Base-by-base conservation (phyloP, 2,888 invertebrate species). In the Bombylius discolor region DNA sequence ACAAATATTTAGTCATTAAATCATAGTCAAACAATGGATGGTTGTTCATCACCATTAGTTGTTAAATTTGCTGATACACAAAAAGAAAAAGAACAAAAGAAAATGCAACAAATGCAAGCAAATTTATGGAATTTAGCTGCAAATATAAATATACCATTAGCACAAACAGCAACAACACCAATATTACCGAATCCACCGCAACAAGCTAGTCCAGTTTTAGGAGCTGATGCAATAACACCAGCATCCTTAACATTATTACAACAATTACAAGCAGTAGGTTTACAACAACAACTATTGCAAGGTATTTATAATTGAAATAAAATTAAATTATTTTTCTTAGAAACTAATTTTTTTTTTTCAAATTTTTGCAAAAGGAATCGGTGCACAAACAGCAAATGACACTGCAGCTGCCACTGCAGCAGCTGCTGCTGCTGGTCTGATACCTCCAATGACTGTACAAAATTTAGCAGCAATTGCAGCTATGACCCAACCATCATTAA, bases 1-100 rank as follows among this genome's bases (percentile, higher is more conserved):
- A 12, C 5, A n/a, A 52, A 48, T 12, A 34, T 49, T n/a, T 47
- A 82, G 81, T 78, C 85, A 61, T 76, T 98, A 78, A 97, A 98
- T 79, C 98, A 99, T 77, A 96, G 95, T 72, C 92, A 93, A 77
- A 99, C 96, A 67, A 97, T 98, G 97, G 98, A 99, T 79, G 98
- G 98, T 52, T 99, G 98, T 76, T 93, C 94, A 63, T 95, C 96
- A 64, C 97, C 99, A 47, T 77, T 99, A 67, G 98, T 99, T 57
- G 98, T 98, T 47, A 99, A 99, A 77, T 98, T 99, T 74, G 99
- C 99, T 54, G 99, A 99, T 74, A 97, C 98, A 59, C 97, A 97
- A 73, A 96, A 97, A 73, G 98, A 99, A 71, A 98, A 98, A 73
- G 97, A 98, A 73, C 89, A 92, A 75, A 97, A 97, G 77, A 86